Conservation (phyloP, 2,113 vertebrate species). For the Rhinopomastus cyanomelas region DNA sequence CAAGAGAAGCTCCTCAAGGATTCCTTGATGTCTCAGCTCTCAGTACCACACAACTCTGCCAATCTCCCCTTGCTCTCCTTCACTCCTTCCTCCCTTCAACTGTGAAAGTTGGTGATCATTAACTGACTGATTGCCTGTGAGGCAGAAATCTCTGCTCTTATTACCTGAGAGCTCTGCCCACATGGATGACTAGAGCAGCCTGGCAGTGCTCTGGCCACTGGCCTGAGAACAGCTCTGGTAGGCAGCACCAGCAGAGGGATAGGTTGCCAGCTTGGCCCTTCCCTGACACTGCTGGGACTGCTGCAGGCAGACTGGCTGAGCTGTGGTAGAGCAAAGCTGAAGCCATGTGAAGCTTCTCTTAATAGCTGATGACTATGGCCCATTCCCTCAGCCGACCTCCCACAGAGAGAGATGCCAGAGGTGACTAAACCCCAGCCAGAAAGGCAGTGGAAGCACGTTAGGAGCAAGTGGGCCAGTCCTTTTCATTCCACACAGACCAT, state of each 20-base stretch:
- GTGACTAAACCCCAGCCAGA: background rate
- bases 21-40: background rate
- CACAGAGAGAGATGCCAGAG: rapidly evolving
- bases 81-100: background rate
- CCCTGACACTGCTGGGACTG: background rate
- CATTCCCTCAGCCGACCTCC: background rate
- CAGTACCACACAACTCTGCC: background rate
- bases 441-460: background rate
- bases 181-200: rapidly evolving
- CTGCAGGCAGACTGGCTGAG: background rate
- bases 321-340: background rate
- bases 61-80: background rate
- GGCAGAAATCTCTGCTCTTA: constrained; percentile 8
- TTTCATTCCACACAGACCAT: background rate
- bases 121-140: background rate
- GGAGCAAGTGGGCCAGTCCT: background rate
- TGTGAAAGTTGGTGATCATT: constrained; percentile 5
- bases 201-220: background rate
- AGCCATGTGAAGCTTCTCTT: background rate
- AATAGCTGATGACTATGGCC: background rate
- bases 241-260: background rate
- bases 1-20: background rate
- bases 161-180: background rate
- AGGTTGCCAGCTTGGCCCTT: background rate
- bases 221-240: background rate